Conservation (phyloP, 23 tunicate genomes). For the Oikopleura albicans region DNA sequence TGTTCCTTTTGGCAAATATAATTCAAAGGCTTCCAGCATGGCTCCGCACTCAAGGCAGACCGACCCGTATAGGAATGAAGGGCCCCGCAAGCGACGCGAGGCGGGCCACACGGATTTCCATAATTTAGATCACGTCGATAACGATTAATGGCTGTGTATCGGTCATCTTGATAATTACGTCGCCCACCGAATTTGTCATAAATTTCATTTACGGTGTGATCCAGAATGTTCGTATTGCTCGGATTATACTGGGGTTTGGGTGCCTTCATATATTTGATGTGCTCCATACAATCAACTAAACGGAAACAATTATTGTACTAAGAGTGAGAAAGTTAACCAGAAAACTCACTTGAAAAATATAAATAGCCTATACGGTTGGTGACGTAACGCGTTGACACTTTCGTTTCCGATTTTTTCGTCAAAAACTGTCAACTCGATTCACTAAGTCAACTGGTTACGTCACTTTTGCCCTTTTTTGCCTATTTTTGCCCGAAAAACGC, state of each 20-base stretch:
- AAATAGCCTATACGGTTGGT: too few relatives aligned
- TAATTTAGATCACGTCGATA: conserved; percentile 8
- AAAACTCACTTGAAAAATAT: too few relatives aligned
- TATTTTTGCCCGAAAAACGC: too few relatives aligned
- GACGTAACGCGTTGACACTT: too few relatives aligned
- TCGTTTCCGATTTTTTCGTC: too few relatives aligned
- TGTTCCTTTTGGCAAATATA: not conserved
- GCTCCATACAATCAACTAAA: conserved; percentile 16
- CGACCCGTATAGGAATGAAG: not conserved
- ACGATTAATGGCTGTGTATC: not conserved
- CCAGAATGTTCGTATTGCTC: not conserved
- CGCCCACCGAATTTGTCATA: not conserved
- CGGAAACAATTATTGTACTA: too few relatives aligned
- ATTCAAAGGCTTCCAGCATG: conserved; percentile 7
- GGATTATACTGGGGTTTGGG: not conserved
- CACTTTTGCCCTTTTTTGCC: too few relatives aligned
- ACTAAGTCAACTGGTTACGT: too few relatives aligned
- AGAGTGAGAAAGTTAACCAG: too few relatives aligned
- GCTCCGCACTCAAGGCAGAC: not conserved
- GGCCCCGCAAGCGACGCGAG: not conserved
- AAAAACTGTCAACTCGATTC: too few relatives aligned
- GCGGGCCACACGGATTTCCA: conserved; percentile 11
- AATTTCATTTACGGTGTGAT: not conserved
- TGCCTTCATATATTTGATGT: not conserved
- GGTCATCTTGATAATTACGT: not conserved